Conservation (phyloP, 2,113 vertebrate genomes). For the Burhinus oedicnemus region DNA sequence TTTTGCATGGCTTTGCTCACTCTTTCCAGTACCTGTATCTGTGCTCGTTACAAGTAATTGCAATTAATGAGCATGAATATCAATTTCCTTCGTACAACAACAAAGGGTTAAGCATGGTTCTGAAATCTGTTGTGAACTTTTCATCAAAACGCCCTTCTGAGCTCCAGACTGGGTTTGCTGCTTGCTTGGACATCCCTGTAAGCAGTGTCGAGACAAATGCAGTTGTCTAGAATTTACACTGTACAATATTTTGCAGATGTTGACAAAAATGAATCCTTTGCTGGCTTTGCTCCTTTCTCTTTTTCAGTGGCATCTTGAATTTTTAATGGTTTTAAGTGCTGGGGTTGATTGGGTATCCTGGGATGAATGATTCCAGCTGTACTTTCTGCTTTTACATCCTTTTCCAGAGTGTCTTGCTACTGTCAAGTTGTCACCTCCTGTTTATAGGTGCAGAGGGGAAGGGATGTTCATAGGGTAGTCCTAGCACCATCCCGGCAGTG, state of each 20-base stretch:
- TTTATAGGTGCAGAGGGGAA: not conserved
- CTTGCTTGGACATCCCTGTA: not conserved
- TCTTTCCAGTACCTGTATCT: not conserved
- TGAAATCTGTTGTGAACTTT: not conserved
- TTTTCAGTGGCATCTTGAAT: not conserved
- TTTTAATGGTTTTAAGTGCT: not conserved
- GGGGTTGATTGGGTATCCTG: not conserved
- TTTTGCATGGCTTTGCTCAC: not conserved
- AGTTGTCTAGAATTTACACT: no score
- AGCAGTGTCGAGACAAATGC: not conserved
- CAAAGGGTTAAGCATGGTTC: not conserved
- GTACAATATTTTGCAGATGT: not conserved
- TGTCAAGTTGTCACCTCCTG: not conserved
- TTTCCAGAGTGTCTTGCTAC: not conserved
- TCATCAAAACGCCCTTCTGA: not conserved
- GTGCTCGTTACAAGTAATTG: not conserved
- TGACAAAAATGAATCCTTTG: not conserved
- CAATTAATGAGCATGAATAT: not conserved
- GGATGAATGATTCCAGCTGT: not conserved
- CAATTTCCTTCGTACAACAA: not conserved
- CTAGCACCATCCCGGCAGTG: fast-evolving
- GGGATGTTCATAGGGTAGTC: not conserved
- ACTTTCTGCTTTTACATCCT: not conserved
- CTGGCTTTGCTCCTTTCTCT: not conserved
- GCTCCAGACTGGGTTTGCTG: not conserved